Conservation (phyloP, 1,140 invertebrate genomes). For the Zaprionus lachaisei region DNA sequence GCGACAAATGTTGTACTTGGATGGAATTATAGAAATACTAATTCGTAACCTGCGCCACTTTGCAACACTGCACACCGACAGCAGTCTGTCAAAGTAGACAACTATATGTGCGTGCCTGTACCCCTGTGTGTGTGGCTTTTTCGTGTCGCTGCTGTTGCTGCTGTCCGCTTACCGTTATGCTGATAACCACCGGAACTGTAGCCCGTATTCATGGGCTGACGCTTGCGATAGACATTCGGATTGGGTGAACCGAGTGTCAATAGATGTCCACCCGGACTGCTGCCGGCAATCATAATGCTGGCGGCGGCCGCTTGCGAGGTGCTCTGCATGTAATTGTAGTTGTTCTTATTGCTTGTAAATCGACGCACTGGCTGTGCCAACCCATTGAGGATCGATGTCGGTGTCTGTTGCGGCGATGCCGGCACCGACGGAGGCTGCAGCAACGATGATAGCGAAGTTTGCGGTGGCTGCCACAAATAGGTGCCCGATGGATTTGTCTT, state of each 20-base stretch:
- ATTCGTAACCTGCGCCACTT: background rate
- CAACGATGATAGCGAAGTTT: conserved; percentile 23
- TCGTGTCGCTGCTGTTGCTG: background rate
- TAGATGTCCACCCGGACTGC: conserved; percentile 30
- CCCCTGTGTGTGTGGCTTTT: background rate
- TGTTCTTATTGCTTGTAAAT: conserved; percentile 64
- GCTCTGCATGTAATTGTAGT: conserved; percentile 59
- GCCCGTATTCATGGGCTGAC: conserved; percentile 50
- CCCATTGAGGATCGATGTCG: conserved; percentile 8
- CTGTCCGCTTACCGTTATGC: conserved; percentile 58
- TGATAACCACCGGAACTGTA: conserved; percentile 54
- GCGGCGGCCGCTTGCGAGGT: conserved; percentile 34
- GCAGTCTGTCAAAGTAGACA: background rate
- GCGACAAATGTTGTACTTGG: conserved; percentile 70
- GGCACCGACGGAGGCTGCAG: conserved; percentile 8
- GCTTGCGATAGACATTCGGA: conserved; percentile 61
- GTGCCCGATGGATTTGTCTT: conserved; percentile 53
- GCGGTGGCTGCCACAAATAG: conserved; percentile 59
- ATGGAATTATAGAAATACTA: background rate
- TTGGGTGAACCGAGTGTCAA: conserved; percentile 27
- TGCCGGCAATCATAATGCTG: conserved; percentile 37
- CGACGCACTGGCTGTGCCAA: conserved; percentile 54
- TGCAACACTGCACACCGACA: conserved; percentile 17
- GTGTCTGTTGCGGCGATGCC: conserved; percentile 31
- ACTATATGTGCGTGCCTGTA: no score